Base-by-base conservation (phyloP, 1,140 invertebrate genomes). In the Bombus pascuorum region DNA sequence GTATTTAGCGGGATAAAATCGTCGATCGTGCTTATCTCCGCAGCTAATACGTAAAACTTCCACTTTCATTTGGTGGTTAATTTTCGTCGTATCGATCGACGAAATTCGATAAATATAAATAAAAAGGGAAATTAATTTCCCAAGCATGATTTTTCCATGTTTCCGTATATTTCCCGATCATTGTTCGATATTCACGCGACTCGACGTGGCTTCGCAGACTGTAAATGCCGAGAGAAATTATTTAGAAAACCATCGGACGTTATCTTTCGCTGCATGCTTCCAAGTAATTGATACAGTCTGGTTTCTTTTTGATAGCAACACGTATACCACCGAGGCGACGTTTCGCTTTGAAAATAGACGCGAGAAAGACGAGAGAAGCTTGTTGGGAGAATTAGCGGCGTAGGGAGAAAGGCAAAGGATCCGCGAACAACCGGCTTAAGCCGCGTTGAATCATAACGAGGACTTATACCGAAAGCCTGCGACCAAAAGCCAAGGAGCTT, bases 391-490 rank as follows among this genome's bases (percentile, higher is more conserved):
- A 93, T 94, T 93, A 94, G 89, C 85, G 80, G 68, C 42, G 85
- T 34, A 81, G 78, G 65, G 75, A 71, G 79, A 81, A 86, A 68
- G 47, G 62, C 57, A 44, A 74, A 80, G 75, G 79, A 80, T 87
- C 90, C 90, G 91, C 92, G 93, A 93, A 91, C 90, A 93, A 66
- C 91, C 91, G 88, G 91, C 93, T 94, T 94, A 94, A 93, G 91
- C 91, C 93, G 92, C 93, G 93, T 94, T 94, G 93, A 94, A 94
- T 94, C 93, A 94, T 94, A 94, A 94, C 93, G 91, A 94, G 93
- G 93, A 94, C 92, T 94, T 94, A 94, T 91, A 87, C 92, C 92
- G 86, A 93, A 92, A 94, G 93, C 91, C 90, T 91, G 87, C 92
- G 91, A 76, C 74, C 25, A 93, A 92, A 93, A 94, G 91, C 92